phyloP scores from a whole-genome alignment of 2,888 invertebrate genomes.

The Cephus spinipes region DNA sequence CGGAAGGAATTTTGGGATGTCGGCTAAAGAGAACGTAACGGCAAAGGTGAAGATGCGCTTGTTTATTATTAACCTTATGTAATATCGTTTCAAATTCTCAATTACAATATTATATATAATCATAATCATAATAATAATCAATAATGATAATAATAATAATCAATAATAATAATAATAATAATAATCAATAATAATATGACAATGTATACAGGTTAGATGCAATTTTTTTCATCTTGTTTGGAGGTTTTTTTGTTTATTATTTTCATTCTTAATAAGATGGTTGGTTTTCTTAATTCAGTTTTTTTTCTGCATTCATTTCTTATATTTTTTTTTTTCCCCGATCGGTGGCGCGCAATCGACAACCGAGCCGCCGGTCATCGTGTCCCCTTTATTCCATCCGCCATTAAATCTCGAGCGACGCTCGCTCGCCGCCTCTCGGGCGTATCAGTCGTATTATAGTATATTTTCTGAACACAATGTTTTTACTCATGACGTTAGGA shows the following conservation, averaged over 20 bases:
- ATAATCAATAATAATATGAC: constrained; percentile 62
- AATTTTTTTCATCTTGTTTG: constrained; percentile 61
- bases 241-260: constrained; percentile 54
- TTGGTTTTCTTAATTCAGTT: constrained; percentile 38
- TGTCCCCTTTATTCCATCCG: constrained; percentile 32
- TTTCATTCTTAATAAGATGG: constrained; percentile 58
- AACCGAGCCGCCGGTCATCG: constrained; percentile 42
- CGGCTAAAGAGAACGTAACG: constrained; percentile 17
- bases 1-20: background rate
- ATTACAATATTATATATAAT: constrained; percentile 65
- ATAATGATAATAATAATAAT: constrained; percentile 35
- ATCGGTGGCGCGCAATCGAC: constrained; percentile 55
- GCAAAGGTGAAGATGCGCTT: constrained; percentile 63
- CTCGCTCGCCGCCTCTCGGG: constrained; percentile 56
- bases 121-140: constrained; percentile 51
- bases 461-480: constrained; percentile 67
- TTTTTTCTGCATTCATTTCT: constrained; percentile 54
- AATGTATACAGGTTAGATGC: constrained; percentile 67
- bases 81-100: constrained; percentile 66
- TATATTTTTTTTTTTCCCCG: constrained; percentile 53
- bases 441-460: constrained; percentile 67
- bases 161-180: constrained; percentile 38
- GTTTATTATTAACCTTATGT: constrained; percentile 67
- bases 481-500: constrained; percentile 67
- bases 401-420: constrained; percentile 53